Percentiles rank a stretch among this genome's conserved stretches.
phyloP scores from a whole-genome alignment of 1,140 invertebrate genomes.

The Brachionus calyciflorus region DNA sequence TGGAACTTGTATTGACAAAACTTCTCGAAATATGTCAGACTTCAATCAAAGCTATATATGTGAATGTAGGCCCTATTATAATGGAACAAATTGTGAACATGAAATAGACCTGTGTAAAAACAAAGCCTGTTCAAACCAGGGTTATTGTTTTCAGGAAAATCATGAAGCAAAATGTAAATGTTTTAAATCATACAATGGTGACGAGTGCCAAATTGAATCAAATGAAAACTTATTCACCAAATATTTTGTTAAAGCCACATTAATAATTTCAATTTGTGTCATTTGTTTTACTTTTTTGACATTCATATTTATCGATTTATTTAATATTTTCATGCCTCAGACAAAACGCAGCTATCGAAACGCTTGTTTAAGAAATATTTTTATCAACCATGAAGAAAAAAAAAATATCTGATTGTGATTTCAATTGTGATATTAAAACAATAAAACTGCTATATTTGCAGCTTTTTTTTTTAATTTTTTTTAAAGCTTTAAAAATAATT shows the following conservation, averaged over 20 bases:
- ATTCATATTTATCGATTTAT: too few relatives aligned
- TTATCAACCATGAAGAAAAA: too few relatives aligned
- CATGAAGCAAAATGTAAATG: background rate
- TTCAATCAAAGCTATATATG: background rate
- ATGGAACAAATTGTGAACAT: background rate
- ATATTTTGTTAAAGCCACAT: background rate
- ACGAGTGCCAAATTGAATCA: background rate
- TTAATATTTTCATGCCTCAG: too few relatives aligned
- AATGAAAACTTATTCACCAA: background rate
- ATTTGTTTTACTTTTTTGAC: too few relatives aligned
- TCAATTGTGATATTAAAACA: too few relatives aligned
- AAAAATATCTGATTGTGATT: too few relatives aligned
- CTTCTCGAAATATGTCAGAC: background rate
- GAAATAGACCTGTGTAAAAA: background rate
- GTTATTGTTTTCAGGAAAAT: background rate
- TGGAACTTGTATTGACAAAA: background rate
- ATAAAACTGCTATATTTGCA: too few relatives aligned
- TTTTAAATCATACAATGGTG: background rate
- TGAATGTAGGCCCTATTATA: background rate
- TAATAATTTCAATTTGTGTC: background rate
- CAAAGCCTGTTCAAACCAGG: background rate
- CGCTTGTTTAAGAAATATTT: too few relatives aligned
- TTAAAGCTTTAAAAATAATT: too few relatives aligned
- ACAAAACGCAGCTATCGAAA: too few relatives aligned
- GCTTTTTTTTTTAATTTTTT: too few relatives aligned